phyloP scores from a whole-genome alignment of 37 sponge, comb jelly and placozoan genomes.

The Hexactinellida sp. region DNA sequence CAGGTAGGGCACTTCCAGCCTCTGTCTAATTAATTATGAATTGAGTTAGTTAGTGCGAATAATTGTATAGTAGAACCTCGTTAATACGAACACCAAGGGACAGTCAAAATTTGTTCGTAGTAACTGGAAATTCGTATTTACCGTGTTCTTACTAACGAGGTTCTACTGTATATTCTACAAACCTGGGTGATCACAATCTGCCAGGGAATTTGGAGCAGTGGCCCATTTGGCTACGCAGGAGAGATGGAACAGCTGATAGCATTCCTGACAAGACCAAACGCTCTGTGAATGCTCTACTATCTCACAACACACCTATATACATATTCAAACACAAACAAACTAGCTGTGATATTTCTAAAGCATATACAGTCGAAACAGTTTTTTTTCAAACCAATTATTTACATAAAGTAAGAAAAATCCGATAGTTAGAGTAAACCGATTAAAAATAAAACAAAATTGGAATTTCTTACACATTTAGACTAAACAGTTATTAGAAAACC shows the following conservation, averaged over 20 bases:
- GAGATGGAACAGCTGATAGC: constrained; percentile 68
- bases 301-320: constrained; percentile 46
- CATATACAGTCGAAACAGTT: too few species aligned
- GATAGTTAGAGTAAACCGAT: too few species aligned
- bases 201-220: constrained; percentile 16
- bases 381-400: too few species aligned
- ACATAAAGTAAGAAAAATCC: too few species aligned
- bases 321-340: not conserved
- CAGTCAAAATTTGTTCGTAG: not conserved
- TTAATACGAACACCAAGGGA: too few species aligned
- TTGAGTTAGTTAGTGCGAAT: not conserved
- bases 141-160: not conserved
- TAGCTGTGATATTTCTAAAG: too few species aligned
- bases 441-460: too few species aligned
- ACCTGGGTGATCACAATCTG: not conserved
- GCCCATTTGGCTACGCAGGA: constrained; percentile 67
- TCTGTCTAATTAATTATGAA: constrained; percentile 3
- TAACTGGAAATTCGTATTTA: not conserved
- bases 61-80: not conserved
- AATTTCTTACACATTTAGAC: too few species aligned
- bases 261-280: constrained; percentile 58
- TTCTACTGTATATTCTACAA: too few species aligned
- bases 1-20: constrained; percentile 74
- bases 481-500: too few species aligned
- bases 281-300: constrained; percentile 25